phyloP scores from a whole-genome alignment of 1,140 invertebrate genomes.

The Trichoplusia ni region DNA sequence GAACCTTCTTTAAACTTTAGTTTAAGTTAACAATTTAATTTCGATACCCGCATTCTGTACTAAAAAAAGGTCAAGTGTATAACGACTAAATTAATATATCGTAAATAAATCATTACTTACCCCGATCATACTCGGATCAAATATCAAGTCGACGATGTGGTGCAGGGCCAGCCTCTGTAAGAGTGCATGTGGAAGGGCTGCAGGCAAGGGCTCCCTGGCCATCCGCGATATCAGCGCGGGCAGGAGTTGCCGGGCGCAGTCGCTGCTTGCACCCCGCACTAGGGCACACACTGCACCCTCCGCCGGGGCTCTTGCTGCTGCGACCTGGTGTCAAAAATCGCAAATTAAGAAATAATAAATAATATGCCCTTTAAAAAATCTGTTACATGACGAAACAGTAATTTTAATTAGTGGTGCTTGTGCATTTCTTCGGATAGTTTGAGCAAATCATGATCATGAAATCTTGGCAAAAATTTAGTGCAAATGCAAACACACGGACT shows the following conservation, averaged over 20 bases:
- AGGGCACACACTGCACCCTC: conserved; percentile 70
- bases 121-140: conserved; percentile 62
- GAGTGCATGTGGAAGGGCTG: conserved; percentile 66
- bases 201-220: conserved; percentile 57
- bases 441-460: too few species aligned
- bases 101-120: conserved; percentile 42
- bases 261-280: conserved; percentile 56
- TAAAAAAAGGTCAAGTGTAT: too few species aligned
- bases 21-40: too few species aligned
- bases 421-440: too few species aligned
- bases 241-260: conserved; percentile 57
- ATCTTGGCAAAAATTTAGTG: too few species aligned
- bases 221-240: conserved; percentile 57
- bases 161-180: conserved; percentile 66
- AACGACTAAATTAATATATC: neutral
- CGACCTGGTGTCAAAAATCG: conserved; percentile 46
- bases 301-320: conserved; percentile 64
- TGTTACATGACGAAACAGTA: too few species aligned
- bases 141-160: conserved; percentile 64
- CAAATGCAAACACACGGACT: too few species aligned
- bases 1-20: too few species aligned
- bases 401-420: too few species aligned
- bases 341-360: too few species aligned
- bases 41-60: too few species aligned
- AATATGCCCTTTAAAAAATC: too few species aligned